These are phyloP conservation scores for Porites australiensis DNA, from an alignment of 64 coral and sea anemone species.

Conservation along the genomic window DNA sequence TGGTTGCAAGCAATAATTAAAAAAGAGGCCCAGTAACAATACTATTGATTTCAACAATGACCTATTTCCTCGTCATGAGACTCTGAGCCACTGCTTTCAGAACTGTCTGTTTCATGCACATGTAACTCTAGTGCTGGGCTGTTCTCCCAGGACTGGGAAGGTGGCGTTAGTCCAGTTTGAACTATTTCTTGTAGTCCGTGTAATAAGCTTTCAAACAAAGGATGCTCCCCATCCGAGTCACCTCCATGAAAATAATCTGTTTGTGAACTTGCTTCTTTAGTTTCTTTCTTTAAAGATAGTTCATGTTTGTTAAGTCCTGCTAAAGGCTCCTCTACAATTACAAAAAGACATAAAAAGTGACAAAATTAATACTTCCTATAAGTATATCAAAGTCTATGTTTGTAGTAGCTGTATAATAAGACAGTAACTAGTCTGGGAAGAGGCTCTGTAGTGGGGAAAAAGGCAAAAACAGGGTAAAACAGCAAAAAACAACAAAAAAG, in stretches of 20 bases:
- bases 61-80: slow-evolving; percentile 8
- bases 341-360: neutral
- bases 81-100: slow-evolving; percentile 1
- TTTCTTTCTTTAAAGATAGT: slow-evolving; percentile 1
- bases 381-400: too few relatives aligned
- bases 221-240: neutral
- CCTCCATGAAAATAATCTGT: neutral
- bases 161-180: slow-evolving; percentile 4
- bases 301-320: slow-evolving; percentile 47
- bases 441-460: too few relatives aligned
- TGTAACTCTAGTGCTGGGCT: neutral
- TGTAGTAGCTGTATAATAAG: too few relatives aligned
- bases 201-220: slow-evolving; percentile 33
- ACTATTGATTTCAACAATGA: neutral
- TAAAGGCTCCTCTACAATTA: slow-evolving; percentile 9
- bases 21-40: too few relatives aligned
- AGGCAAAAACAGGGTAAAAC: too few relatives aligned
- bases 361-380: too few relatives aligned
- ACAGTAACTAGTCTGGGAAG: too few relatives aligned
- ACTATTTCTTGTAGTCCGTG: slow-evolving; percentile 43
- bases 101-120: neutral
- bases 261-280: neutral
- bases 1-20: too few relatives aligned
- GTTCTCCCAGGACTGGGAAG: neutral
- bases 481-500: too few relatives aligned